Evolutionary conservation across 1,140 invertebrate species (phyloP), one percentile per base, ranked within the genome.

Genomic region (Pissodes strobi): DNA sequence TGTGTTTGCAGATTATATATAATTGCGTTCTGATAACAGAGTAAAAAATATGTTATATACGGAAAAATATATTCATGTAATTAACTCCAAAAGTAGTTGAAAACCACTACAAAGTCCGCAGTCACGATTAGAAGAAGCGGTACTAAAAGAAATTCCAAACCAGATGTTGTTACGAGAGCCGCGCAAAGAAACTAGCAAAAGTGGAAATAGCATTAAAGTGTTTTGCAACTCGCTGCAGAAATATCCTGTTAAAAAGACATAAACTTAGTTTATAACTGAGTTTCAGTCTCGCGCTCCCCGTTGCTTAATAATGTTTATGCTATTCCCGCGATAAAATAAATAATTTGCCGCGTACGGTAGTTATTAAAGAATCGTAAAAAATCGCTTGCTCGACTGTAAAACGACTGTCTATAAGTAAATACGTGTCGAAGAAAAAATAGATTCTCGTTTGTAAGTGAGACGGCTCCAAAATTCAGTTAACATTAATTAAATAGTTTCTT

Each of bases 241-340:
- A 52, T 52, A 52, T 52, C 49, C 49, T 52, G 49, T 52, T 52
- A 52, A 52, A 52, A 52, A 52, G 49, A 34, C 49, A 52, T 52
- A 52, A 52, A 52, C 25, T 52, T 52, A 52, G 49, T 52, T 52
- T 52, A 52, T 52, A 52, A 52, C 49, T 52, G 49, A 52, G 25
- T 52, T 19, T 30, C 27, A 34, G 49, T 27, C 9, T 23, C 21
- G 49, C 49, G 49, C 49, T 52, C 49, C 27, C 49, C 49, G 49
- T 52, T 52, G 49, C 49, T 52, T 52, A 52, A 52, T 52, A 52
- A 52, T 37, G 49, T 52, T 52, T 52, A 52, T 52, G 49, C 17
- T 27, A 6, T 23, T 21, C 17, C 18, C 49, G 23, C 18, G 49
- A 52, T 52, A 52, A 52, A 52, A 52, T 52, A 52, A 52, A 52